Evolutionary conservation across 2,888 invertebrate species (phyloP), one percentile per base, ranked within the genome.

Genomic region (Amiota mariae): DNA sequence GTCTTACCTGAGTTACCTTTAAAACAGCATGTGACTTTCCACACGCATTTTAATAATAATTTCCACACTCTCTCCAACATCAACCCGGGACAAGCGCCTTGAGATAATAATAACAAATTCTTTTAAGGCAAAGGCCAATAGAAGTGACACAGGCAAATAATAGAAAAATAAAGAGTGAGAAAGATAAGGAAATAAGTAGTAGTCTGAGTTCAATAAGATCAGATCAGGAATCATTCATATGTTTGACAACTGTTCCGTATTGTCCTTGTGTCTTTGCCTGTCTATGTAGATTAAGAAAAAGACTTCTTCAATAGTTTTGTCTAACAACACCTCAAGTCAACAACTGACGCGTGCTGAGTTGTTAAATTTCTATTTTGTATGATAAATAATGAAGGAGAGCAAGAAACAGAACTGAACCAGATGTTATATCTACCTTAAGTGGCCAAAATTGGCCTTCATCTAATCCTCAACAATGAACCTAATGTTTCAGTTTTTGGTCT

Each of bases 311-410:
- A 11, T 4, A 4, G 8, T n/a, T 15, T 54, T 59, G 59, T 1
- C 59, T 18, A 59, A 15, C 11, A 59, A 15, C 11, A 20, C 59
- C 63, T 12, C 8, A 63, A 24, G 36, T 11, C 46, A 63, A 63
- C 63, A 63, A 63, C 63, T 63, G 63, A 13, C 63, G 63, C 63
- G 63, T 63, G 63, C 63, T 63, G 63, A 36, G 36, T 36, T 4
- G 36, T 36, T 24, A 24, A 24, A 2, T 24, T 24, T 36, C 36
- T 6, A 6, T 6, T 2, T 4, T 36, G 8, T 36, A 36, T 36
- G 36, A 36, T 36, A 36, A 36, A 36, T 36, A 36, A 36, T 36
- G 36, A 36, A 36, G 6, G 36, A 6, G 6, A 36, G 36, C 4
- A 36, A 4, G 36, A 3, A 24, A 1, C 24, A 3, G 3, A 24